phyloP scores from a whole-genome alignment of 2,797 vertebrate species.

The Synanceia verrucosa region DNA sequence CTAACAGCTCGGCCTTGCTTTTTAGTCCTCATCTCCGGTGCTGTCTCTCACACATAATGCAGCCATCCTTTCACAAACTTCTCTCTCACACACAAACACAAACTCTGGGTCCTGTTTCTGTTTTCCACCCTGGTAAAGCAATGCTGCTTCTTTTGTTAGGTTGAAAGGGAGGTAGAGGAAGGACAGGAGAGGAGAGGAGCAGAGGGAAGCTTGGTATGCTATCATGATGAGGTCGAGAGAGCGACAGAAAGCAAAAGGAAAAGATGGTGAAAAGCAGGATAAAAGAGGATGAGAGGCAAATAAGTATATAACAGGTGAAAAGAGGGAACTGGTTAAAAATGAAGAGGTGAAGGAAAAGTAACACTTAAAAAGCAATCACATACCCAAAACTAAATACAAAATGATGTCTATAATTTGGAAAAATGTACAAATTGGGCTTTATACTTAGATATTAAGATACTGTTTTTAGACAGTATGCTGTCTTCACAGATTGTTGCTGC shows the following conservation, averaged over 20 bases:
- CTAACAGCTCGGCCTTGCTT: slow-evolving; percentile 7
- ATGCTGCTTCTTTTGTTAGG: slow-evolving; percentile 28
- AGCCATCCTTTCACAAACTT: slow-evolving; percentile 8
- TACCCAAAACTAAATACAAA: no score
- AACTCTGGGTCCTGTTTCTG: slow-evolving; percentile 8
- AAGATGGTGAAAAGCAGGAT: not conserved
- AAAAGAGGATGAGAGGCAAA: not conserved
- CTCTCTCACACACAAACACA: not conserved
- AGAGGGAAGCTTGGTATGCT: not conserved
- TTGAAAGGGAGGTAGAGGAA: not conserved
- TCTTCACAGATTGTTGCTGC: not conserved
- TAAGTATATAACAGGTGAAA: not conserved
- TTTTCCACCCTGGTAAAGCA: slow-evolving; percentile 31
- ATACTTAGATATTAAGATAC: not conserved
- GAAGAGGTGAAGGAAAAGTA: not conserved
- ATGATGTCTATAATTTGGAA: not conserved
- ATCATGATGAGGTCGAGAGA: not conserved
- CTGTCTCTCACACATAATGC: slow-evolving; percentile 10
- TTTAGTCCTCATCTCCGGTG: slow-evolving; percentile 21
- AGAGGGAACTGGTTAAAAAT: not conserved
- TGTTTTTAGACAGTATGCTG: not conserved
- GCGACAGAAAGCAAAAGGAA: not conserved
- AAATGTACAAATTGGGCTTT: not conserved
- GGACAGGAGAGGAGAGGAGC: not conserved
- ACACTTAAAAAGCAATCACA: not conserved